A percentile compares a stretch with the other conserved stretches of the same genome.
These are phyloP conservation scores for Platalea minor DNA, from an alignment of 2,797 vertebrate genomes.

Conservation along the genomic window DNA sequence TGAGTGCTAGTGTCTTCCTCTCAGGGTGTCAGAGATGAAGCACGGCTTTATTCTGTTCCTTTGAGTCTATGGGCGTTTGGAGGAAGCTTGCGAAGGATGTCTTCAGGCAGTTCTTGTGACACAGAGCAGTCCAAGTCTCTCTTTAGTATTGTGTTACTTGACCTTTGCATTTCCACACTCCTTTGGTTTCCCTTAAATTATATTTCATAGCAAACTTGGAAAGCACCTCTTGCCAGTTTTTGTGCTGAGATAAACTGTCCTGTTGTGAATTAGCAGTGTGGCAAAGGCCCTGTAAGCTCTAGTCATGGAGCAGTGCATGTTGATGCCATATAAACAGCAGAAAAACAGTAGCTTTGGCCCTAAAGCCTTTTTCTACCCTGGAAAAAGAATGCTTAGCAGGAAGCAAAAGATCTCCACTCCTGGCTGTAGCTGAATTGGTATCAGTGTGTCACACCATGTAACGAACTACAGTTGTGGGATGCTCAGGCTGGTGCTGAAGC, in stretches of 20 bases:
- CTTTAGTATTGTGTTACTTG: neutral
- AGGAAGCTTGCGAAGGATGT: neutral
- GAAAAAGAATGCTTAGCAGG: neutral
- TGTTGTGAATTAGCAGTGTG: neutral
- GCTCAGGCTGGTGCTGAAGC: neutral
- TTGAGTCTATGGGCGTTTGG: neutral
- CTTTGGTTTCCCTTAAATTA: neutral
- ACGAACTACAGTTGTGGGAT: neutral
- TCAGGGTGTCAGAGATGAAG: neutral
- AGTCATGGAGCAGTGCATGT: neutral
- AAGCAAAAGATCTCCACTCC: neutral
- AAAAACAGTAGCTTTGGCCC: neutral
- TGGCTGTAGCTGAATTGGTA: neutral
- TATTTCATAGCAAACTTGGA: neutral
- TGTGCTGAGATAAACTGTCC: neutral
- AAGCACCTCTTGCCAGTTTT: neutral
- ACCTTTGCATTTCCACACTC: neutral
- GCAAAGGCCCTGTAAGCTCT: neutral
- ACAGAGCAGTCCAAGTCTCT: neutral
- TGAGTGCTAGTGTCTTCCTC: neutral
- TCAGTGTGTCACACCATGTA: neutral
- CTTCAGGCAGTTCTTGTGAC: neutral
- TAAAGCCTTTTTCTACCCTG: neutral
- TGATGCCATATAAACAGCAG: neutral
- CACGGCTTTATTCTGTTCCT: neutral